Base-by-base conservation (phyloP, 2,797 vertebrate species). In the Sebastes cheni region DNA sequence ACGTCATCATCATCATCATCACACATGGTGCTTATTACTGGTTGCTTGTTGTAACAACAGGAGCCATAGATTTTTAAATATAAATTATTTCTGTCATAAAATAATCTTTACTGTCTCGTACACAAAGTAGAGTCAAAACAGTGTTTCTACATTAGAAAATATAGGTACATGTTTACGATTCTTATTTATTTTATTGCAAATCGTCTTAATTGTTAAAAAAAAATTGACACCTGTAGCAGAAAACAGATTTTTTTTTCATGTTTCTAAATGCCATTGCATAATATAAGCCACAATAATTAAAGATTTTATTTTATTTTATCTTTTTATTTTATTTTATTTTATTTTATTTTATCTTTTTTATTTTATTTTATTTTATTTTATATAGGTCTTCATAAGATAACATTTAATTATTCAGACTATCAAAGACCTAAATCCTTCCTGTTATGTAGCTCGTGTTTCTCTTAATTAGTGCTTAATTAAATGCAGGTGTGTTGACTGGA, bases 21-120 rank as follows among this genome's bases (percentile, higher is more conserved):
- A 62, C 20, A 82, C 12, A 23, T 3, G 36, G 73, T 81, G 65
- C 62, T 77, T 84, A 60, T 84, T 20, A 77, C 59, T 85, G 72
- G 61, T 42, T 73, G 50, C 9, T 77, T 75, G 13, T 27, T 75
- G 14, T 25, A 71, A 71, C 12, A 67, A 62, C 27, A 52, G 34
- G 67, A 70, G 59, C 20, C 4, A 12, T n/a, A 62, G 2, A 54
- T 20, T 50, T 34, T 62, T 22, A 18, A 34, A 27, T 72, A 9
- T n/a, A 13, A 32, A 58, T 22, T 61, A 61, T 72, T 52, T 29
- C 46, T 54, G 23, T 77, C 14, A 5, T 77, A 16, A 64, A 52
- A 27, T 23, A 23, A 65, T 60, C 16, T 22, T 23, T 12, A 42
- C n/a, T 22, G 22, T 64, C 5, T 50, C 12, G 2, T 52, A 34